Evolutionary conservation across 2,113 vertebrate genomes (phyloP).

Genomic region (Daphoenositta chrysoptera): DNA sequence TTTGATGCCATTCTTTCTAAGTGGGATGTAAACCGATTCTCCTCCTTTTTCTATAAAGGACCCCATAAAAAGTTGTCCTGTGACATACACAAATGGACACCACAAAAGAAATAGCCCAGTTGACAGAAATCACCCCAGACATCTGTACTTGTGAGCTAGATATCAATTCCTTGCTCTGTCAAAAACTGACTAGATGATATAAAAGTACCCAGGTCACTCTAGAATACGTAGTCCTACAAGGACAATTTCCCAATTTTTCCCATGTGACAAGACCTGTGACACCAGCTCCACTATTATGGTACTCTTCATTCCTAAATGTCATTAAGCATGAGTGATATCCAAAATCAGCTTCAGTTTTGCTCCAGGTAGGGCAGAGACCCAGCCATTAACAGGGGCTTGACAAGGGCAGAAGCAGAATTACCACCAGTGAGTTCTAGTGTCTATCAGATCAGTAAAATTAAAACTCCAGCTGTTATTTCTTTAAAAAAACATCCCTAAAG

Average conservation of each 20-base stretch:
- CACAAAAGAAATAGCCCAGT: neutral
- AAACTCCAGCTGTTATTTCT: neutral
- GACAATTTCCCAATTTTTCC: neutral
- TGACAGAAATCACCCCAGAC: neutral
- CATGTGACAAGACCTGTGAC: neutral
- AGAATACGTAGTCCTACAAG: neutral
- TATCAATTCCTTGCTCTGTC: neutral
- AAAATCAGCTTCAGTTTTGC: neutral
- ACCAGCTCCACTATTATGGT: neutral
- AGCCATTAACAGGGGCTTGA: neutral
- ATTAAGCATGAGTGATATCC: neutral
- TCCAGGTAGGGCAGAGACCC: neutral
- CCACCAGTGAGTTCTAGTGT: neutral
- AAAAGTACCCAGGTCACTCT: neutral
- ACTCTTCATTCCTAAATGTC: neutral
- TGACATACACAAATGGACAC: neutral
- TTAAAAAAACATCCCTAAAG: neutral
- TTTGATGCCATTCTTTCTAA: conserved; percentile 7
- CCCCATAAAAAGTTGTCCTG: conserved; percentile 27
- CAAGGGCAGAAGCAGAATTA: neutral
- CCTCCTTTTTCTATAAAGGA: conserved; percentile 1
- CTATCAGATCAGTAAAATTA: neutral
- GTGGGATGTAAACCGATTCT: neutral
- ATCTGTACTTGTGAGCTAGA: neutral
- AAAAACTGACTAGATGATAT: neutral